phyloP scores from a whole-genome alignment of 2,113 vertebrate species.

The Chrysemys picta region DNA sequence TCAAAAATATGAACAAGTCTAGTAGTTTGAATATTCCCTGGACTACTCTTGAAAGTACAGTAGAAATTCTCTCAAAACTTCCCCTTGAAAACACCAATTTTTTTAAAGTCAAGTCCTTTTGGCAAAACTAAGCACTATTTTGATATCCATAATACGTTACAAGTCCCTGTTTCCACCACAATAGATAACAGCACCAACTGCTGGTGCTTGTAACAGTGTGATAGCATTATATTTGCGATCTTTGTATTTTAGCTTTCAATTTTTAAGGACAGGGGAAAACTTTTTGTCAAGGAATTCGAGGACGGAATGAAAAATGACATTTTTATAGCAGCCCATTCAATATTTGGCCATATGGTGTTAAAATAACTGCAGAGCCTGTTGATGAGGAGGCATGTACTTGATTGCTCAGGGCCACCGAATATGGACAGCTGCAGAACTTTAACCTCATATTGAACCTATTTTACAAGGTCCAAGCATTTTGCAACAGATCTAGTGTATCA shows the following conservation, averaged over 20 bases:
- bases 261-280: background rate
- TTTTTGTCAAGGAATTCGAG: background rate
- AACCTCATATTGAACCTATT: background rate
- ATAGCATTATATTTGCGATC: background rate
- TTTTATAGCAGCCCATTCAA: background rate
- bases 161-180: too few relatives aligned
- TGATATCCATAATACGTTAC: background rate
- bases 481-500: too few relatives aligned
- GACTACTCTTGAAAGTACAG: background rate
- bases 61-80: background rate
- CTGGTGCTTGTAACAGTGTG: background rate
- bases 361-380: background rate
- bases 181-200: background rate
- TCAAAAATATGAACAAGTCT: background rate
- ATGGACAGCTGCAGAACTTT: background rate
- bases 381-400: rapidly evolving
- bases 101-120: background rate
- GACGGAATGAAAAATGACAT: rapidly evolving
- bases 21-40: background rate
- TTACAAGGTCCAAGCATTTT: background rate
- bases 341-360: background rate
- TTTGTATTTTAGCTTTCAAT: background rate
- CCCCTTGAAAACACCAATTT: background rate
- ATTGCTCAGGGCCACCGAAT: background rate
- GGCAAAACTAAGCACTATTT: background rate